Evolutionary conservation across 2,888 invertebrate genomes (phyloP).

Genomic region (Folsomia manolachei): DNA sequence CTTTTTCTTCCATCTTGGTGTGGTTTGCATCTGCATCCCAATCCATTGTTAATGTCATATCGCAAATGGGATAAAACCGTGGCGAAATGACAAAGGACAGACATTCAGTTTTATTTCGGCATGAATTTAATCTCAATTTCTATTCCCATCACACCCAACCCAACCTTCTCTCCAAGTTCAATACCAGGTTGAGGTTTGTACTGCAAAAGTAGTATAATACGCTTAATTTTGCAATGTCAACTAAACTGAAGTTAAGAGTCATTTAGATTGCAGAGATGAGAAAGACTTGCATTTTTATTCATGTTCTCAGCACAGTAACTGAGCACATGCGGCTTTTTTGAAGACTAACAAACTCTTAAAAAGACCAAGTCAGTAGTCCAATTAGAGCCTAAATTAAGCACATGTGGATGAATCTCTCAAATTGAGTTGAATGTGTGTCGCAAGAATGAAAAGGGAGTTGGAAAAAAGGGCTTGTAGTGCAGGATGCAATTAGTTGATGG

Average conservation of each 20-base stretch:
- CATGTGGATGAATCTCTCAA: not conserved
- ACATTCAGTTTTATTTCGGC: not conserved
- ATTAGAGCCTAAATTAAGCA: not conserved
- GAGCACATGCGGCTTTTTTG: too few species aligned
- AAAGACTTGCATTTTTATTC: not conserved
- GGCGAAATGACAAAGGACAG: slow-evolving; percentile 2
- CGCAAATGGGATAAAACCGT: not conserved
- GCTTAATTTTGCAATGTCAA: too few species aligned
- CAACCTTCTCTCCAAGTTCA: not conserved
- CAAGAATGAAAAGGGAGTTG: not conserved
- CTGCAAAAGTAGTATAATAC: not conserved
- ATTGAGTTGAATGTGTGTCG: not conserved
- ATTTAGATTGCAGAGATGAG: too few species aligned
- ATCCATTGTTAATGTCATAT: not conserved
- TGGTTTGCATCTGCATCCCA: not conserved
- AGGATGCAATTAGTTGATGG: not conserved
- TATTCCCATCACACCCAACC: too few species aligned
- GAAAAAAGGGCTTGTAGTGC: not conserved
- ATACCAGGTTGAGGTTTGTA: not conserved
- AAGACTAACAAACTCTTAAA: too few species aligned
- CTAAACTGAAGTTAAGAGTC: too few species aligned
- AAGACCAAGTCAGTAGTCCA: too few species aligned
- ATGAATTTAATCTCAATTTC: slow-evolving; percentile 1
- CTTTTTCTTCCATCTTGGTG: not conserved
- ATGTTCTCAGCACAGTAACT: not conserved